Percentiles rank a stretch among this genome's conserved stretches.
Conservation (phyloP, 2,113 vertebrate species). For the Garra rufa region DNA sequence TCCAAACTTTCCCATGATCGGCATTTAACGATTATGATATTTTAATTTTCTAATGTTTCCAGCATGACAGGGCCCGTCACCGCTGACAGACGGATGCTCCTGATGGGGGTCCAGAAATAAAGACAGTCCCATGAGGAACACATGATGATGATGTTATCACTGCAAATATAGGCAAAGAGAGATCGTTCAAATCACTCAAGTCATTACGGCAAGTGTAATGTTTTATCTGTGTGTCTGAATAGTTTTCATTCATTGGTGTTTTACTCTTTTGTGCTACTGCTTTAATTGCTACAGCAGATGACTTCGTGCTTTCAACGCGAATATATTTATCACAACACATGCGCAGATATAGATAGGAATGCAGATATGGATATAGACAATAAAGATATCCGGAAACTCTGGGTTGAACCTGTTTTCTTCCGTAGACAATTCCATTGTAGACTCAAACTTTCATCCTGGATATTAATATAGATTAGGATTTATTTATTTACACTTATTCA, state of each 20-base stretch:
- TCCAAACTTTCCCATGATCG: constrained; percentile 60
- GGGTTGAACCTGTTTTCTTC: constrained; percentile 27
- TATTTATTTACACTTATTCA: too few relatives aligned
- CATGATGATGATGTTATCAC: constrained; percentile 43
- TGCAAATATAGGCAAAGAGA: constrained; percentile 20
- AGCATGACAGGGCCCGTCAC: constrained; percentile 47
- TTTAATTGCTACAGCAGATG: constrained; percentile 20
- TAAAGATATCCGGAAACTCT: constrained; percentile 17
- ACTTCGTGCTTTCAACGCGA: not conserved
- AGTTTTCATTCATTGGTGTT: not conserved
- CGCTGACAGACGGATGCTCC: constrained; percentile 50
- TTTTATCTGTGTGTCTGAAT: not conserved
- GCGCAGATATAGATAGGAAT: not conserved
- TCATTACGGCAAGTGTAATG: not conserved
- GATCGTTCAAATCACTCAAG: constrained; percentile 16
- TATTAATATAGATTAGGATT: not conserved
- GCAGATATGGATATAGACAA: constrained; percentile 3
- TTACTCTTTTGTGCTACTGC: not conserved
- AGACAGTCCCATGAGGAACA: constrained; percentile 50
- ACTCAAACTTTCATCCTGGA: not conserved
- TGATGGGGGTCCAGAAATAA: constrained; percentile 55
- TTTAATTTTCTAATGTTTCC: constrained; percentile 53
- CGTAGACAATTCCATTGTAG: not conserved
- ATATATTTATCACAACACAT: constrained; percentile 7
- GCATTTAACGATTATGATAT: constrained; percentile 49